A percentile compares a stretch with the other conserved stretches of the same genome.
Conservation (phyloP, 2,113 vertebrate genomes). For the Microcebus murinus region DNA sequence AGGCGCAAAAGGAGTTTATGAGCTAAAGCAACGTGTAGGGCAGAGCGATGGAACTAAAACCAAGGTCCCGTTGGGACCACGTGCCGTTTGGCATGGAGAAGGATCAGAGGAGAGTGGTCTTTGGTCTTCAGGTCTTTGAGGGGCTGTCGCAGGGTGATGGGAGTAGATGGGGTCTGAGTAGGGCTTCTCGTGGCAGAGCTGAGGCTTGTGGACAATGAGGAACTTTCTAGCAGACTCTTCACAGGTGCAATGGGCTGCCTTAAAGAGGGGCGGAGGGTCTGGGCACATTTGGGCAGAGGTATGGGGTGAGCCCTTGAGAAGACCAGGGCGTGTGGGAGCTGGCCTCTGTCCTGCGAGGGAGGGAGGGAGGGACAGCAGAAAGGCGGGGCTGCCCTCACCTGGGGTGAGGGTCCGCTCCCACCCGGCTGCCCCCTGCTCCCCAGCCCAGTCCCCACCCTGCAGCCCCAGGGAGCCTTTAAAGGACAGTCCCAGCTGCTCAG, state of each 20-base stretch:
- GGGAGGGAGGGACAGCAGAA: background rate
- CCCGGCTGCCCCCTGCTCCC: background rate
- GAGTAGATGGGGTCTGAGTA: background rate
- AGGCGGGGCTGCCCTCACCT: background rate
- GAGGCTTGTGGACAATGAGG: background rate
- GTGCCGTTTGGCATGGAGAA: background rate
- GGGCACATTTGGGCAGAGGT: background rate
- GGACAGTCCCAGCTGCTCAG: background rate
- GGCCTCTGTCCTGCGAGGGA: background rate
- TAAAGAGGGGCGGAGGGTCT: background rate
- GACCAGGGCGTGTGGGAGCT: background rate
- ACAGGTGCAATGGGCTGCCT: background rate
- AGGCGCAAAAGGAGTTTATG: background rate
- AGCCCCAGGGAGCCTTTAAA: background rate
- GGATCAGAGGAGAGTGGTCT: background rate
- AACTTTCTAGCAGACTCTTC: constrained; percentile 1
- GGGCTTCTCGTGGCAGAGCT: background rate
- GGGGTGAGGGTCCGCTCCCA: background rate
- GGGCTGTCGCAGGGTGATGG: background rate
- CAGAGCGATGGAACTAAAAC: background rate
- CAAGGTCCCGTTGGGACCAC: background rate
- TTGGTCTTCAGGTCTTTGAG: constrained; percentile 33
- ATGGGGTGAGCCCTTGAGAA: background rate
- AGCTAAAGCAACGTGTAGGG: background rate
- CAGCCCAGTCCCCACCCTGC: background rate